phyloP scores from a whole-genome alignment of 2,888 invertebrate genomes.

The Meta bourneti region DNA sequence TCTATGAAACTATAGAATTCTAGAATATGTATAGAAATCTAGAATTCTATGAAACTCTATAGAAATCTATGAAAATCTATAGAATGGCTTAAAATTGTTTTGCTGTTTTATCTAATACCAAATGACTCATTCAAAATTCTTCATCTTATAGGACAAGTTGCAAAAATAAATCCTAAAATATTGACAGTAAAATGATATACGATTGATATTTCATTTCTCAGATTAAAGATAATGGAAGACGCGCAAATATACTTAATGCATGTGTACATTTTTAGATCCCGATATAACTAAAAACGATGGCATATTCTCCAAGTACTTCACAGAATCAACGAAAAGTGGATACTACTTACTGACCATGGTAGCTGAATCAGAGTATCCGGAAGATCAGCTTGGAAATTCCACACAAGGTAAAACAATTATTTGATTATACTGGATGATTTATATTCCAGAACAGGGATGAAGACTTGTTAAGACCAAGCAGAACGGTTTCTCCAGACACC shows the following conservation, averaged over 20 bases:
- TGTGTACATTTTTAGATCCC: constrained; percentile 46
- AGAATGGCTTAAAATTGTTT: too few relatives aligned
- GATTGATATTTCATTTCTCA: background rate
- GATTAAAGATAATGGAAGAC: background rate
- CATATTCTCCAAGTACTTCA: constrained; percentile 56
- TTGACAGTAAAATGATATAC: background rate
- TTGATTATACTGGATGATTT: background rate
- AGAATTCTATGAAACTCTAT: too few relatives aligned
- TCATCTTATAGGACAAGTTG: too few relatives aligned
- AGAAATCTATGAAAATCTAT: too few relatives aligned
- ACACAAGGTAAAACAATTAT: constrained; percentile 3
- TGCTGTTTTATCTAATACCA: too few relatives aligned
- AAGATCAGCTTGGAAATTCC: background rate
- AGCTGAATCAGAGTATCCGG: constrained; percentile 20
- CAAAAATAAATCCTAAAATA: background rate
- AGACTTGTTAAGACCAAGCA: too few relatives aligned
- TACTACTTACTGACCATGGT: constrained; percentile 50
- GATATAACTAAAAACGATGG: constrained; percentile 68
- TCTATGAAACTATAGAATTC: too few relatives aligned
- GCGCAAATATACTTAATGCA: too few relatives aligned
- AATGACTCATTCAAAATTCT: background rate
- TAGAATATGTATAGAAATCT: too few relatives aligned
- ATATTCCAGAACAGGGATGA: too few relatives aligned
- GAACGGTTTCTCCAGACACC: too few relatives aligned
- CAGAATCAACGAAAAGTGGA: constrained; percentile 29